A percentile compares a stretch with the other conserved stretches of the same genome.
Evolutionary conservation across 2,113 vertebrate species (phyloP).

Genomic region (Candoia aspera): DNA sequence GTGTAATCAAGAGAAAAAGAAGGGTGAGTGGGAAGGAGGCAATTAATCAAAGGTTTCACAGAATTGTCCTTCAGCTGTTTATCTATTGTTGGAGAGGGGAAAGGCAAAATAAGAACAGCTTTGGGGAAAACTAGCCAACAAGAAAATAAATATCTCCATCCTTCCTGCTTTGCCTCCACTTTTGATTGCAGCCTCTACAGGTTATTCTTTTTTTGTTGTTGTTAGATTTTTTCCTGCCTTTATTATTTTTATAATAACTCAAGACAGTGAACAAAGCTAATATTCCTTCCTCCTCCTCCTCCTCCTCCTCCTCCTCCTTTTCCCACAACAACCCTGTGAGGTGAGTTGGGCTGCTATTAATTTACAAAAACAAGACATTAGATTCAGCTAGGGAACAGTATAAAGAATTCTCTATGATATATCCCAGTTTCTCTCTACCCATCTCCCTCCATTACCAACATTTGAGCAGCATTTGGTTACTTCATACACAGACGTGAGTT

Average conservation of each 20-base stretch:
- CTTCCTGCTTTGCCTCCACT: too few relatives aligned
- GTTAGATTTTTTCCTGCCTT: too few relatives aligned
- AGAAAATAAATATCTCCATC: neutral
- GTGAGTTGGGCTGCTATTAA: neutral
- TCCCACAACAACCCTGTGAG: too few relatives aligned
- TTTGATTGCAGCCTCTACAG: neutral
- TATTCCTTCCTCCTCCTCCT: too few relatives aligned
- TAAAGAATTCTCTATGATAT: neutral
- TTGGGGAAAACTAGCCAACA: neutral
- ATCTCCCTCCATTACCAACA: neutral
- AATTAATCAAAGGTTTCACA: neutral
- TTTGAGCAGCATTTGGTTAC: neutral
- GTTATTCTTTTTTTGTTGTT: too few relatives aligned
- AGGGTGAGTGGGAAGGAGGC: neutral
- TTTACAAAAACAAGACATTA: neutral
- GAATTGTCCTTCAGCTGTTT: neutral
- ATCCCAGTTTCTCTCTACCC: neutral
- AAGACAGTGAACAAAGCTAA: too few relatives aligned
- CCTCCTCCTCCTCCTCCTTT: too few relatives aligned
- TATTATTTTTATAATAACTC: too few relatives aligned
- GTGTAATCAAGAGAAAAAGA: neutral
- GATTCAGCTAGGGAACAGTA: neutral
- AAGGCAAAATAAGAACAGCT: neutral
- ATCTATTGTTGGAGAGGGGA: neutral
- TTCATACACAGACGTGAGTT: neutral